Evolutionary conservation across 2,113 vertebrate genomes (phyloP).

Genomic region (Arvicanthis niloticus): DNA sequence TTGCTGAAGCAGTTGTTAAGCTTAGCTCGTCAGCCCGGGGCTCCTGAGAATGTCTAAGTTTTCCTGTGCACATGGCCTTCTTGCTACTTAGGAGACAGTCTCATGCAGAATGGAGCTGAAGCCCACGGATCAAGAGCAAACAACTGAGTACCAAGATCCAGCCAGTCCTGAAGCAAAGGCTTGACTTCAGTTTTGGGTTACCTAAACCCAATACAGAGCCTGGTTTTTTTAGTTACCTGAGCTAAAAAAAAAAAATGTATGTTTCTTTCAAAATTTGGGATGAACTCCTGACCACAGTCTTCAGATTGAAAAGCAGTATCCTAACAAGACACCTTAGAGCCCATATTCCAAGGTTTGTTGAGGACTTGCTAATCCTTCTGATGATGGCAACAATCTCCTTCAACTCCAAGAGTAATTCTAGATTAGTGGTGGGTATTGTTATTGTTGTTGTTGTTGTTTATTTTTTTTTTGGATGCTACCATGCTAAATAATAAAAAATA

Average conservation of each 20-base stretch:
- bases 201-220: background rate
- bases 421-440: background rate
- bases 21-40: background rate
- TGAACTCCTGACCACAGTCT: background rate
- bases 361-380: too few relatives aligned
- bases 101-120: background rate
- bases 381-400: background rate
- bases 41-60: background rate
- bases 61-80: background rate
- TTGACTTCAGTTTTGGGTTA: background rate
- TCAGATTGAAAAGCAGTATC: background rate
- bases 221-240: background rate
- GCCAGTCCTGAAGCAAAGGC: background rate
- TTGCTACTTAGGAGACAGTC: background rate
- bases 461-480: background rate
- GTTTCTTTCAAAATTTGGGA: background rate
- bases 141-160: background rate
- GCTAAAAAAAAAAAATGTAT: background rate
- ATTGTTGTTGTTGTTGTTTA: background rate
- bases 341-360: background rate
- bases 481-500: too few relatives aligned
- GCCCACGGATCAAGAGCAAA: background rate
- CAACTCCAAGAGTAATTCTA: background rate
- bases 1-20: rapidly evolving
- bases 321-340: background rate